Evolutionary conservation across 2,113 vertebrate genomes (phyloP), one percentile per base, ranked within the genome.

Genomic region (Saguinus midas): DNA sequence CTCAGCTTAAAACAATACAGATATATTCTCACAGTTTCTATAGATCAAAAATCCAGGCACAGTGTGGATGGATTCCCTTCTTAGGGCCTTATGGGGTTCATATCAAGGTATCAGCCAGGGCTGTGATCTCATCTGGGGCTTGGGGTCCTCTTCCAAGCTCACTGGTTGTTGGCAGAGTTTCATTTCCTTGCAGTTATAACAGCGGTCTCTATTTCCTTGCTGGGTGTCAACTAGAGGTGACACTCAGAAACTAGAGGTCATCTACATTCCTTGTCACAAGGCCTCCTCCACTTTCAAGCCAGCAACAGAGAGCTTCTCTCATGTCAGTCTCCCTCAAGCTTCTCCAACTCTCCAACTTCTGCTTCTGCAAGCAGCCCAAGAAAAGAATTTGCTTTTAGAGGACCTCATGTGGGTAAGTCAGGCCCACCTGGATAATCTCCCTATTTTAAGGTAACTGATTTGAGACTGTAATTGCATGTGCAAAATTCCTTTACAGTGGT

Each of bases 1-100:
- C 27, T 20, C 10, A 76, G 87, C 23, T 95, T 89, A 90, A 97
- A 95, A 96, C 84, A 92, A 95, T 76, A 91, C 61, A 75, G 68
- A 87, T 84, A 21, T 83, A 87, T 90, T 90, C 68, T 90, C 87
- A 55, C 13, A 43, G 48, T 40, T 95, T 95, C 55, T 87, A 14
- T 87, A 68, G 48, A 29, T 89, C 70, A 82, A 96, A 89, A 88
- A 61, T 93, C 32, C 87, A 97, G 92, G 76, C 50, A 58, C 27
- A 29, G 29, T 73, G 32, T 57, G 40, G 40, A 32, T 83, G 23
- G 32, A 70, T 76, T 92, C 43, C 90, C 79, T 84, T 75, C 29
- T 84, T n/a, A 40, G 72, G 48, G 23, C 48, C 48, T 85, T 79
- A 20, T 1, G 27, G 25, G 43, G 66, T 35, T 91, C 52, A 93